Evolutionary conservation across 2,113 vertebrate species (phyloP).

Genomic region (Bos javanicus): DNA sequence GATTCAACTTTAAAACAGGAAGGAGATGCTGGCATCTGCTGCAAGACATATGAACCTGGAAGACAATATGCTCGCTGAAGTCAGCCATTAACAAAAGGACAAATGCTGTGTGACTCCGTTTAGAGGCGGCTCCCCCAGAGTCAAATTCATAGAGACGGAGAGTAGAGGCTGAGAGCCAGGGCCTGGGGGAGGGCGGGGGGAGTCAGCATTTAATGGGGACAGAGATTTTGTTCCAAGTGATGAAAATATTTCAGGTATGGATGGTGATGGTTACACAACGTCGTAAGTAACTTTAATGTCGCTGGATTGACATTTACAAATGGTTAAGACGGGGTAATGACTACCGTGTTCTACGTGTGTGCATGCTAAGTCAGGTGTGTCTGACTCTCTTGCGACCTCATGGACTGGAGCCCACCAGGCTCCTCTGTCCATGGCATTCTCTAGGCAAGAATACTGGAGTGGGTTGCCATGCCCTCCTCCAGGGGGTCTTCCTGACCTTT

Average conservation of each 20-base stretch:
- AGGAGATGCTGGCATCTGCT: neutral
- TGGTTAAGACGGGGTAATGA: neutral
- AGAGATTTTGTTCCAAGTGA: neutral
- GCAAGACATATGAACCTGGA: accelerated
- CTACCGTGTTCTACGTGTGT: neutral
- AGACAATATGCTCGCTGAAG: neutral
- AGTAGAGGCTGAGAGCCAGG: neutral
- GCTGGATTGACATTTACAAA: neutral
- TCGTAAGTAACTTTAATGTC: neutral
- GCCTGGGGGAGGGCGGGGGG: neutral
- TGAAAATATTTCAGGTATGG: neutral
- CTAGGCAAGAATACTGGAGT: neutral
- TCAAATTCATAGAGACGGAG: neutral
- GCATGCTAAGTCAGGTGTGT: accelerated
- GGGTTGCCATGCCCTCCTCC: neutral
- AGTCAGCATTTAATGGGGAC: no score
- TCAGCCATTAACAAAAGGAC: neutral
- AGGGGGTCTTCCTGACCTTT: neutral
- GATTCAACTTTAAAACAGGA: neutral
- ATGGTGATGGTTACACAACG: neutral
- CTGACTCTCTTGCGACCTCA: neutral
- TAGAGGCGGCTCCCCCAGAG: neutral
- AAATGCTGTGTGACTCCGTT: accelerated
- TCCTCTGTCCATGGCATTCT: neutral
- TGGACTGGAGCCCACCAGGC: neutral